A percentile compares a stretch with the other conserved stretches of the same genome.
Conservation (phyloP, 2,113 vertebrate species). For the Esox niger region DNA sequence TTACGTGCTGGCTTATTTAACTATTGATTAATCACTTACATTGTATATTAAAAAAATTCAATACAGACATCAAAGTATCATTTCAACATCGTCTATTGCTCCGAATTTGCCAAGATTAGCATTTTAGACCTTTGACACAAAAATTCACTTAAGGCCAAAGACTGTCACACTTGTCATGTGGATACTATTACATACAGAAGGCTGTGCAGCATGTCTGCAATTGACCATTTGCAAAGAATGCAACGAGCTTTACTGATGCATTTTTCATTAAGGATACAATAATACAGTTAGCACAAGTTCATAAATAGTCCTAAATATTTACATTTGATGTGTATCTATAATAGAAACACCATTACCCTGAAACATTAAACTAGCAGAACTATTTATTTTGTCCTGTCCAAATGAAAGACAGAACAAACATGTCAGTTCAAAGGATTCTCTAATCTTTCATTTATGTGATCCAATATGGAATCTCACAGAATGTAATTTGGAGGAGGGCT, state of each 20-base stretch:
- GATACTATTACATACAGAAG: neutral
- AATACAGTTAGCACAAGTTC: neutral
- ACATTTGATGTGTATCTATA: no score
- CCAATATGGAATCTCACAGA: no score
- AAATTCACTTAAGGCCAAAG: neutral
- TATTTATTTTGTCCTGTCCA: no score
- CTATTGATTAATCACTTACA: neutral
- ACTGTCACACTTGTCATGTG: slow-evolving; percentile 11
- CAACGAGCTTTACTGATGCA: neutral
- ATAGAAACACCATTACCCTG: no score
- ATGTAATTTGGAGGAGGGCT: no score
- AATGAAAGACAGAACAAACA: no score
- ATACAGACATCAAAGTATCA: neutral
- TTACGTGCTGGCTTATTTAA: no score
- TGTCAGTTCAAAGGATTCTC: no score
- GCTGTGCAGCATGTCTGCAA: neutral
- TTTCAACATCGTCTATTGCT: no score
- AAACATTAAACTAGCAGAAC: no score
- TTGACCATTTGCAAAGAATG: neutral
- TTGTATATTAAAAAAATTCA: neutral
- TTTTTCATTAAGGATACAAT: neutral
- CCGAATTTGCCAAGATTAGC: neutral
- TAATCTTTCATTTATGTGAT: no score
- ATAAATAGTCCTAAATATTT: no score
- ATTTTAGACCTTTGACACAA: neutral